Percentiles rank a stretch among this genome's conserved stretches.
Evolutionary conservation across 2,797 vertebrate genomes (phyloP).

Genomic region (Loris lydekkerianus): DNA sequence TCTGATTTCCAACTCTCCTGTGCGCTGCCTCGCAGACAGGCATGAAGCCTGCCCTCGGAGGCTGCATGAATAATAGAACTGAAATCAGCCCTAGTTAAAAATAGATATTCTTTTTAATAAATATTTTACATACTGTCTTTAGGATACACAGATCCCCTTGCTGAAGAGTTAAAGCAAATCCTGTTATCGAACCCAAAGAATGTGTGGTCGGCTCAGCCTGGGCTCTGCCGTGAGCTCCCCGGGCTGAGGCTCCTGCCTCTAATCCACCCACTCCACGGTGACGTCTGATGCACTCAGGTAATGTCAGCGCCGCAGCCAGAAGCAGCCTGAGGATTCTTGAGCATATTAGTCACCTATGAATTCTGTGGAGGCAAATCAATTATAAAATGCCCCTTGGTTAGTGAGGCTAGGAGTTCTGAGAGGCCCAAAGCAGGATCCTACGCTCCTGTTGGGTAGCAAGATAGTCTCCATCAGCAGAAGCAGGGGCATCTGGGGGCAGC

Average conservation of each 20-base stretch:
- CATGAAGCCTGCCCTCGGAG: slow-evolving; percentile 64
- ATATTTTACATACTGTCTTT: slow-evolving; percentile 88
- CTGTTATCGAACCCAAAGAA: slow-evolving; percentile 55
- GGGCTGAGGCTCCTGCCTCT: background rate
- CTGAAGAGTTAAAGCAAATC: slow-evolving; percentile 71
- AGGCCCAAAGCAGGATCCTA: background rate
- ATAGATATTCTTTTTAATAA: slow-evolving; percentile 88
- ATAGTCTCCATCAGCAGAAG: fast-evolving
- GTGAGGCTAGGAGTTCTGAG: slow-evolving; percentile 51
- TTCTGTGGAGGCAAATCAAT: slow-evolving; percentile 53
- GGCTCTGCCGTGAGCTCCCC: background rate
- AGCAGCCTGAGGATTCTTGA: background rate
- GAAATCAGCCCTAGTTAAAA: slow-evolving; percentile 87
- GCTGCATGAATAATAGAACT: slow-evolving; percentile 88
- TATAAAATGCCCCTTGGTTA: slow-evolving; percentile 46
- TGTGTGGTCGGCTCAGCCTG: background rate
- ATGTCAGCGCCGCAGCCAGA: background rate
- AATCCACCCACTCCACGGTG: background rate
- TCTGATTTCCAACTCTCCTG: background rate
- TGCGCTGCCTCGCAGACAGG: background rate
- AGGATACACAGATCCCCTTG: slow-evolving; percentile 74
- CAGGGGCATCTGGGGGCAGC: background rate
- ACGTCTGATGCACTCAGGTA: background rate
- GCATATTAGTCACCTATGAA: slow-evolving; percentile 61
- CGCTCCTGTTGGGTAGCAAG: background rate